These are phyloP conservation scores for Sarcophaga bullata DNA, from an alignment of 1,140 invertebrate genomes.

Conservation along the genomic window DNA sequence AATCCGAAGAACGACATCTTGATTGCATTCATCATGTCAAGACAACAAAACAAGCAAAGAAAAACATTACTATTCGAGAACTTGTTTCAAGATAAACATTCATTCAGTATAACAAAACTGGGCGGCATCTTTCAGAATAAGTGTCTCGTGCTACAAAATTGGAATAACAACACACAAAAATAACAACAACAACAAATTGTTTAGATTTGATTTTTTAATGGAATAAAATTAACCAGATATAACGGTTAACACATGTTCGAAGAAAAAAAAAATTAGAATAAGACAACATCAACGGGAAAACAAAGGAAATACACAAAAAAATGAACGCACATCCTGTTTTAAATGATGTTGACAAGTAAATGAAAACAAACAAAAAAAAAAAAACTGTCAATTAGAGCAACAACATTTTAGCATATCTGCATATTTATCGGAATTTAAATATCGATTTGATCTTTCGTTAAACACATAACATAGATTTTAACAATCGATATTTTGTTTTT, in stretches of 20 bases:
- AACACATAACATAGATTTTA: too few relatives aligned
- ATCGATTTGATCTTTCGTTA: too few relatives aligned
- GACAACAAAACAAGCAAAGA: neutral
- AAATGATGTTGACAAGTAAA: neutral
- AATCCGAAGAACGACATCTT: neutral
- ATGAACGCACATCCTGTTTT: neutral
- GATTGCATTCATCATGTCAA: slow-evolving; percentile 8
- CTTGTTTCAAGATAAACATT: neutral
- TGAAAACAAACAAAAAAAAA: too few relatives aligned
- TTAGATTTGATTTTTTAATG: too few relatives aligned
- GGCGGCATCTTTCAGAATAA: neutral
- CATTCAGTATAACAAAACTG: neutral
- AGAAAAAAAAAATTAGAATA: too few relatives aligned
- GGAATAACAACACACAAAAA: neutral
- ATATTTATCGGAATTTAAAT: too few relatives aligned
- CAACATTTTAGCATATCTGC: too few relatives aligned
- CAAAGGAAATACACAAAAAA: neutral
- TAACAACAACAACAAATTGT: neutral
- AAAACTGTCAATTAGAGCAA: too few relatives aligned
- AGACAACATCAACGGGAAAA: neutral
- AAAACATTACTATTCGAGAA: neutral
- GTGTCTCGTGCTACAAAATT: neutral
- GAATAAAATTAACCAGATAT: neutral
- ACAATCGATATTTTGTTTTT: too few relatives aligned
- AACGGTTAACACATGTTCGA: neutral